Evolutionary conservation across 2,888 invertebrate species (phyloP).

Genomic region (Pinctada fucata): DNA sequence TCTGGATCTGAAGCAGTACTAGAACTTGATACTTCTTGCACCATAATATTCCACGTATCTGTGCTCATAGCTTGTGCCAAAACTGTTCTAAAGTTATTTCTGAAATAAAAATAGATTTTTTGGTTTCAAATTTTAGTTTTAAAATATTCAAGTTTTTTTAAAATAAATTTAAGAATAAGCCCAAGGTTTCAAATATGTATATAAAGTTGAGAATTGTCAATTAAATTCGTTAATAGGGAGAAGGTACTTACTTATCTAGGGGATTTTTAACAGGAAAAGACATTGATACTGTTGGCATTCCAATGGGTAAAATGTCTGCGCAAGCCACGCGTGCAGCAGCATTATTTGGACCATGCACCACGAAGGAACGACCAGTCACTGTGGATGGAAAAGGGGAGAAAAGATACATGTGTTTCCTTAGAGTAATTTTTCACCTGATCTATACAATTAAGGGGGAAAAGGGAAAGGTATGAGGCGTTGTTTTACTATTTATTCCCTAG

Average conservation of each 20-base stretch:
- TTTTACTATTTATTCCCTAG: no score
- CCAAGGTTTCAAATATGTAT: no score
- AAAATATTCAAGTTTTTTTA: no score
- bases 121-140: no score
- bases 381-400: conserved; percentile 23
- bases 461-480: no score
- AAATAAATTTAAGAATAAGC: no score
- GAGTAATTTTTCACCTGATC: no score
- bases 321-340: conserved; percentile 83
- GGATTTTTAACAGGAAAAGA: conserved; percentile 25
- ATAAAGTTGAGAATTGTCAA: no score
- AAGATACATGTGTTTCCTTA: no score
- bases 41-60: conserved; percentile 17
- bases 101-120: background rate
- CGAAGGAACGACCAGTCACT: conserved; percentile 83
- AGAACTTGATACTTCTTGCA: conserved; percentile 33
- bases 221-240: no score
- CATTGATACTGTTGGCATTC: conserved; percentile 20
- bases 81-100: conserved; percentile 6
- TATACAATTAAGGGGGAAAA: no score
- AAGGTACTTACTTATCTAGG: conserved; percentile 47
- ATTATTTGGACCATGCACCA: conserved; percentile 90
- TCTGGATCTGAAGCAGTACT: conserved; percentile 1
- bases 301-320: conserved; percentile 78
- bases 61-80: conserved; percentile 24